Evolutionary conservation across 2,113 vertebrate genomes (phyloP), one percentile per base, ranked within the genome.

Genomic region (Toxostoma redivivum): DNA sequence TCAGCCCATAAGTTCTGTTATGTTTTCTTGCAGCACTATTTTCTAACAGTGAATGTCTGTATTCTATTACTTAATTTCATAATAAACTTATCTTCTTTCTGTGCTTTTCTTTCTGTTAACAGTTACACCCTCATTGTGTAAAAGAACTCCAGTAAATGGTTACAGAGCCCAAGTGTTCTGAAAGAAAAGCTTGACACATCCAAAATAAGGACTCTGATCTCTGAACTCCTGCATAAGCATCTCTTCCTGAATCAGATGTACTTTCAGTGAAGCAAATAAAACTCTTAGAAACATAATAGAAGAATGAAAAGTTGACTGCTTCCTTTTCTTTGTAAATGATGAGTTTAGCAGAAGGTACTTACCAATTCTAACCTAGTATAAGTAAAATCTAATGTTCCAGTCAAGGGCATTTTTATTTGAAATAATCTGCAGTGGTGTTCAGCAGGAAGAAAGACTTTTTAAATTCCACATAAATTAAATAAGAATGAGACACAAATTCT

Each of bases 401-500:
- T 35, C 37, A 58, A 64, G 47, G 17, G 3, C 9, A 42, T 51
- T 90, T 89, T 66, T 78, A 58, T 78, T 89, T 86, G 7, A 66
- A 84, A 89, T 21, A 56, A 57, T 0, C 4, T 42, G 13, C 51
- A 57, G 20, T 42, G 42, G 5, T 57, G 47, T 73, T 57, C 42
- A 81, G 8, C 18, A 22, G 64, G 50, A 91, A 72, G 11, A 44
- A 91, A 72, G 11, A 44, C 37, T 51, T 86, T 61, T 10, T 4
- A 76, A 69, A 30, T 70, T 86, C 17, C 12, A 51, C 30, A 64
- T 74, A 70, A 48, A 72, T 64, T 80, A 69, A 90, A 77, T 38
- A 91, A 61, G 25, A 86, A 86, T 38, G 54, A 88, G 50, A 93
- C 58, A 95, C 71, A 91, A 70, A 85, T 97, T 95, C 38, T 88